Conservation (phyloP, 2,113 vertebrate genomes). For the Hiodon alosoides region DNA sequence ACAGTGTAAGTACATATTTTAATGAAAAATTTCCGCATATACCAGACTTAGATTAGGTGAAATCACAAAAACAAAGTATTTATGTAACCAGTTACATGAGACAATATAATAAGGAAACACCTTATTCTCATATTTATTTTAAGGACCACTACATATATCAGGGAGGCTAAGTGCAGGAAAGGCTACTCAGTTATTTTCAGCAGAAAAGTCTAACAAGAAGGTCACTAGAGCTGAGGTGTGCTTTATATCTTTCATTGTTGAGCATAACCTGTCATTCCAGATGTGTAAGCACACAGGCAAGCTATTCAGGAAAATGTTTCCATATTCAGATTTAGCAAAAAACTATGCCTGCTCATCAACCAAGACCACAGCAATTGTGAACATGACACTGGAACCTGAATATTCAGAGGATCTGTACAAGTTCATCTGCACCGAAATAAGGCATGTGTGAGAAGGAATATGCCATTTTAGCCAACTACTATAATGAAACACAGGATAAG, state of each 20-base stretch:
- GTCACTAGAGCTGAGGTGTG: conserved; percentile 23
- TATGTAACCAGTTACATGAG: no score
- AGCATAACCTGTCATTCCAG: not conserved
- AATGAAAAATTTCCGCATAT: no score
- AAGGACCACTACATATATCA: not conserved
- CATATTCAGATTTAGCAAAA: conserved; percentile 29
- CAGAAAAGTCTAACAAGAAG: conserved; percentile 15
- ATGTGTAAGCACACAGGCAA: no score
- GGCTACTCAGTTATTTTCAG: not conserved
- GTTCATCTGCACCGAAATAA: conserved; percentile 31
- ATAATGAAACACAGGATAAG: conserved; percentile 16
- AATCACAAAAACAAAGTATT: conserved; percentile 8
- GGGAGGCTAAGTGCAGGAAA: conserved; percentile 2
- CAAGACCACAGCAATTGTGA: conserved; percentile 23
- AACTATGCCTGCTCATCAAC: conserved; percentile 22
- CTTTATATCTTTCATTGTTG: conserved; percentile 23
- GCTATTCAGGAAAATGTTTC: conserved; percentile 17
- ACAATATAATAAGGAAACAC: conserved; percentile 8
- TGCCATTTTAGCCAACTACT: no score
- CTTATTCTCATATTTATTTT: not conserved
- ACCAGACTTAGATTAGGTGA: not conserved
- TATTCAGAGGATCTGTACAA: conserved; percentile 29
- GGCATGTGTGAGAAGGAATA: not conserved
- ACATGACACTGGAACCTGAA: conserved; percentile 29
- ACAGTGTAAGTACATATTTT: no score